phyloP scores from a whole-genome alignment of 2,888 invertebrate genomes.

The Abscondita cerata region DNA sequence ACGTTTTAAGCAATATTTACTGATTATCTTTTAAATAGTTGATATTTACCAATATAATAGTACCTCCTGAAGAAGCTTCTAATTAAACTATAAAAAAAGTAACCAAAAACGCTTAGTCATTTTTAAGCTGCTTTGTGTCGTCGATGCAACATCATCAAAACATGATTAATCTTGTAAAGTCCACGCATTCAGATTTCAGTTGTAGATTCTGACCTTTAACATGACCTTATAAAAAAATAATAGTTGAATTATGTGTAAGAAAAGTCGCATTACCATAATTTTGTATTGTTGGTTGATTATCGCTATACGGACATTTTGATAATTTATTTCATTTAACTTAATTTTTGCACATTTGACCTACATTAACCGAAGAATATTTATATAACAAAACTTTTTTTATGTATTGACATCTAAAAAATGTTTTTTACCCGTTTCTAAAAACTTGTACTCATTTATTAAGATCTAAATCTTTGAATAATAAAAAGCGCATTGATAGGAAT shows the following conservation, averaged over 20 bases:
- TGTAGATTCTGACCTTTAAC: slow-evolving; percentile 6
- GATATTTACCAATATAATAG: slow-evolving; percentile 10
- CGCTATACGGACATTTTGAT: background rate
- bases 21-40: slow-evolving; percentile 9
- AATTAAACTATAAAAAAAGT: slow-evolving; percentile 14
- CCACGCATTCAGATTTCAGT: slow-evolving; percentile 1
- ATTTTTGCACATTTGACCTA: too few species aligned
- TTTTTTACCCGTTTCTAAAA: too few species aligned
- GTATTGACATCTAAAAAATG: too few species aligned
- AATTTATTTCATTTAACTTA: too few species aligned
- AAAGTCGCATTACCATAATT: slow-evolving; percentile 6
- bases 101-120: slow-evolving; percentile 7
- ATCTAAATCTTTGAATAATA: too few species aligned
- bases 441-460: too few species aligned
- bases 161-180: slow-evolving; percentile 11
- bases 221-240: slow-evolving; percentile 8
- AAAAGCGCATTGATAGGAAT: too few species aligned
- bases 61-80: slow-evolving; percentile 15
- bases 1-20: background rate
- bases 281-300: slow-evolving; percentile 7
- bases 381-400: too few species aligned
- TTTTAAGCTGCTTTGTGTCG: slow-evolving; percentile 11
- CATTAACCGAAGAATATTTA: too few species aligned
- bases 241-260: slow-evolving; percentile 6
- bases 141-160: slow-evolving; percentile 12